A percentile compares a stretch with the other conserved stretches of the same genome.
Evolutionary conservation across 1,140 invertebrate species (phyloP).

Genomic region (Ceratina australensis): DNA sequence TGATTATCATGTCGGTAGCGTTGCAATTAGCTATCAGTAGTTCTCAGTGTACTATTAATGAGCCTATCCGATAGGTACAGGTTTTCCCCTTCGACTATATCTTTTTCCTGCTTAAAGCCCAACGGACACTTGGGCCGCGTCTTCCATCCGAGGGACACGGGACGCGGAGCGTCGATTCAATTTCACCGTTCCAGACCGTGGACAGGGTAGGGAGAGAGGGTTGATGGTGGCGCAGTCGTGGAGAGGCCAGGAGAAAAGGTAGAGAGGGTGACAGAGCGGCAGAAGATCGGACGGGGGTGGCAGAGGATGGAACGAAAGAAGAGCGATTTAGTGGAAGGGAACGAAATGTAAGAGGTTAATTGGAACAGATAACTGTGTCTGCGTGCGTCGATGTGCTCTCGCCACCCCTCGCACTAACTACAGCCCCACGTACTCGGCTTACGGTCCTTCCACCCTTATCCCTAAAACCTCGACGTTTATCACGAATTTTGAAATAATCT

Average conservation of each 20-base stretch:
- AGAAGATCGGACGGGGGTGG: not conserved
- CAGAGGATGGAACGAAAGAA: conserved; percentile 16
- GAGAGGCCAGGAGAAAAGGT: not conserved
- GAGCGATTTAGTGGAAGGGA: conserved; percentile 50
- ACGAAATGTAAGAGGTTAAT: conserved; percentile 70
- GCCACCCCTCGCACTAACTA: not conserved
- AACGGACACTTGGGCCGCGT: conserved; percentile 46
- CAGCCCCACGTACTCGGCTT: not conserved
- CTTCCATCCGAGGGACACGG: conserved; percentile 46
- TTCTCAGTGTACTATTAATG: not conserved
- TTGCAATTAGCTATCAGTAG: conserved; percentile 6
- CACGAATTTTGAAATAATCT: too few relatives aligned
- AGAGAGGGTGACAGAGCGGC: conserved; percentile 17
- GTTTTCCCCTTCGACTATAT: too few relatives aligned
- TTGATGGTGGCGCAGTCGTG: not conserved
- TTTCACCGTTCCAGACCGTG: conserved; percentile 59
- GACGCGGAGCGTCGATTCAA: conserved; percentile 59
- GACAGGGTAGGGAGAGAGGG: conserved; percentile 26
- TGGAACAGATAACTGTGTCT: conserved; percentile 68
- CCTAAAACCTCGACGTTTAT: not conserved
- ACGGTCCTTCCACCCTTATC: not conserved
- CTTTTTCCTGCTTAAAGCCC: conserved; percentile 14
- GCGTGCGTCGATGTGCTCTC: conserved; percentile 62
- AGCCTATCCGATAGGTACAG: not conserved
- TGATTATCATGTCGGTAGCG: too few relatives aligned